Evolutionary conservation across 2,113 vertebrate species (phyloP), one percentile per base, ranked within the genome.

Genomic region (Polypterus bichir): DNA sequence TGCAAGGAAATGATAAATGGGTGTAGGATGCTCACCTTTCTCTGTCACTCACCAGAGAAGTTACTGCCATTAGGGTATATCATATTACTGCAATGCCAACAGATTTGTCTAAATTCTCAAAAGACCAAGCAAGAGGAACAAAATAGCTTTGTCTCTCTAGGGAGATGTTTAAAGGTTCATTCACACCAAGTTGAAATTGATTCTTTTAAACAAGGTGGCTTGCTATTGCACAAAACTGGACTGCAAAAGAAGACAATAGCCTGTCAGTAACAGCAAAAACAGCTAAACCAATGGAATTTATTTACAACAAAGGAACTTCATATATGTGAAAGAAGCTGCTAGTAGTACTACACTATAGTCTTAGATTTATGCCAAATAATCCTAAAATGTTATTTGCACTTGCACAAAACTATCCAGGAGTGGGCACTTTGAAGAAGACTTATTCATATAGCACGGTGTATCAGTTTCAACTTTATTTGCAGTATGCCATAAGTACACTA

Each of bases 221-320:
- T 72, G 53, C 61, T 48, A 8, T 71, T 72, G 75, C 73, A 73
- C 73, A 45, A 27, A 71, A 73, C 68, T 68, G n/a, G 73, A 67
- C 73, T 66, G 63, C 69, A 71, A 75, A 62, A 84, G 74, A 69
- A 76, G 78, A 81, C 81, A 80, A 74, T 79, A 27, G 27, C 27
- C 75, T 85, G 81, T 84, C 82, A 81, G 63, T 68, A 72, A 68
- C 27, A 27, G 27, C 27, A 27, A 27, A 27, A 27, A 27, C 27
- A 27, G 27, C 27, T 27, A 27, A 27, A 27, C 27, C 27, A 27
- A 27, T 27, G 27, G 27, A 27, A 27, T 27, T 27, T 27, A 27
- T 27, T 27, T 27, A 27, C 27, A 27, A 27, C 27, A 27, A 27
- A 27, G 27, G 27, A 27, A 27, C 27, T 27, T 27, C 27, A 27